Conservation (phyloP, 2,113 vertebrate species). For the Picathartes gymnocephalus region DNA sequence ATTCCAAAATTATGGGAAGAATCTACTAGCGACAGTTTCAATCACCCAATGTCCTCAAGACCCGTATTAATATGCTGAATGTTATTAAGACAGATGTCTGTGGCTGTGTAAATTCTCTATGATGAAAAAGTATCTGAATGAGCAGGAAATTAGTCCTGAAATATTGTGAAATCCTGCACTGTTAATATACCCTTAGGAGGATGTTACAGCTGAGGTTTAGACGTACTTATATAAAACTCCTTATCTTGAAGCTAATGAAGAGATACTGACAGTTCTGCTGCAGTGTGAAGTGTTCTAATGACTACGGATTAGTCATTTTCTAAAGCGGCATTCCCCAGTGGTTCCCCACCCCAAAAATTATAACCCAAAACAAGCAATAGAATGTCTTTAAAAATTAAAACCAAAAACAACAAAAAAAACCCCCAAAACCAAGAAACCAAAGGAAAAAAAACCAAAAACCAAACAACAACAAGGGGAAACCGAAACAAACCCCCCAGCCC, state of each 20-base stretch:
- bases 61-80: background rate
- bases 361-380: constrained; percentile 7
- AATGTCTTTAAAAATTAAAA: constrained; percentile 63
- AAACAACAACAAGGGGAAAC: background rate
- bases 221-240: constrained; percentile 60
- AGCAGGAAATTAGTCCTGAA: constrained; percentile 58
- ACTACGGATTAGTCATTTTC: constrained; percentile 78
- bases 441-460: background rate
- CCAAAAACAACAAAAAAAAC: background rate
- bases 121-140: constrained; percentile 50
- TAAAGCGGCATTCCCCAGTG: constrained; percentile 68
- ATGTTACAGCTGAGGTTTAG: constrained; percentile 45
- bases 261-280: constrained; percentile 67
- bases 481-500: background rate
- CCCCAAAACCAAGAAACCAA: too few relatives aligned
- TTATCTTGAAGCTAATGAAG: constrained; percentile 74
- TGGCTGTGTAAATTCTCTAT: constrained; percentile 23
- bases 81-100: constrained; percentile 46
- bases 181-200: constrained; percentile 40
- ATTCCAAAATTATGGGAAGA: constrained; percentile 8
- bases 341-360: constrained; percentile 63
- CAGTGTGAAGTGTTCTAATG: constrained; percentile 72
- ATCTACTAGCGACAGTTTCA: background rate
- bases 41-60: constrained; percentile 23
- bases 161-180: constrained; percentile 37